Evolutionary conservation across 2,888 invertebrate genomes (phyloP).

Genomic region (Syrphus vitripennis): DNA sequence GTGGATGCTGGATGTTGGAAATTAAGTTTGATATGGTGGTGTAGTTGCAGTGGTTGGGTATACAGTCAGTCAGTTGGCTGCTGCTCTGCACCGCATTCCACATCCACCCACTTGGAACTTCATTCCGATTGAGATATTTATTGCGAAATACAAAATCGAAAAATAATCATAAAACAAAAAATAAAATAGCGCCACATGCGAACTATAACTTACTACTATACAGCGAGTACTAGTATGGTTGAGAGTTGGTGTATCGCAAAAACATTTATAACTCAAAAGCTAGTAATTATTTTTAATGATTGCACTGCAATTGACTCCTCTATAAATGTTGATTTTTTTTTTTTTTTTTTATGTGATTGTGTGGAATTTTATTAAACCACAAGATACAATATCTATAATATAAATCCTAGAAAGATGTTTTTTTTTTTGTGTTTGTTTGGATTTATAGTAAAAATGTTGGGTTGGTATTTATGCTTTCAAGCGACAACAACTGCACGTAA

Average conservation of each 20-base stretch:
- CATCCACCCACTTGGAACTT: conserved; percentile 69
- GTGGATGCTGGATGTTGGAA: neutral
- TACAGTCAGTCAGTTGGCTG: too few relatives aligned
- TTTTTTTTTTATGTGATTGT: neutral
- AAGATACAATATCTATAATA: conserved; percentile 28
- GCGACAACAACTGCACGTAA: neutral
- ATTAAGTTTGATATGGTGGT: neutral
- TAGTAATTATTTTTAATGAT: conserved; percentile 69
- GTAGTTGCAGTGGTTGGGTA: neutral
- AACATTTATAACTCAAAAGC: conserved; percentile 65
- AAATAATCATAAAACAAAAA: neutral
- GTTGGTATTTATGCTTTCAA: conserved; percentile 15
- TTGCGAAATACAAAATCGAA: conserved; percentile 42
- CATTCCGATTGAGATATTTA: conserved; percentile 70
- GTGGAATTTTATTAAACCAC: neutral
- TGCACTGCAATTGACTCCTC: conserved; percentile 63
- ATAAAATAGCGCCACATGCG: conserved; percentile 6
- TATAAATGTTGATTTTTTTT: conserved; percentile 44
- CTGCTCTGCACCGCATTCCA: conserved; percentile 59
- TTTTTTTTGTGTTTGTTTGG: neutral
- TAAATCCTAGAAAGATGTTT: neutral
- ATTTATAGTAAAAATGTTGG: neutral
- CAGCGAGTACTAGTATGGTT: neutral
- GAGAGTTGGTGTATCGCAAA: conserved; percentile 33
- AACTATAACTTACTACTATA: neutral